A percentile compares a stretch with the other conserved stretches of the same genome.
Conservation (phyloP, 2,888 invertebrate species). For the Drosophila multiciliata region DNA sequence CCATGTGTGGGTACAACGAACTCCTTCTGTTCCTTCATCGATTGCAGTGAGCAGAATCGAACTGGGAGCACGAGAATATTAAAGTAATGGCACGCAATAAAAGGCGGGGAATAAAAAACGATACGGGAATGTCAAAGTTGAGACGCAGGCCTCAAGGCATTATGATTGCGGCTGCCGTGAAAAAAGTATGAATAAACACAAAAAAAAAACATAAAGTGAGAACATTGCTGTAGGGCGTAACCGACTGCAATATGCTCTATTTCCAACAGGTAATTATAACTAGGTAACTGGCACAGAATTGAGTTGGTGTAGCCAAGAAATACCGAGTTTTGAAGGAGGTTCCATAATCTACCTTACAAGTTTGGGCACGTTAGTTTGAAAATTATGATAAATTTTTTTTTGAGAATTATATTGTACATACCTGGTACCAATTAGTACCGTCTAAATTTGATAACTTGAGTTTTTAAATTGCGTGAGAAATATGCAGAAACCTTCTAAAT, state of each 20-base stretch:
- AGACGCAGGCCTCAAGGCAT: constrained; percentile 26
- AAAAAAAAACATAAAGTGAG: not conserved
- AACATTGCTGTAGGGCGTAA: not conserved
- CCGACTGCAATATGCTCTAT: not conserved
- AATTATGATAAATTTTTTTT: not conserved
- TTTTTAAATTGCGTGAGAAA: too few relatives aligned
- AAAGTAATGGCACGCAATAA: constrained; percentile 69
- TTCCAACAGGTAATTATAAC: not conserved
- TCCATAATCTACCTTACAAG: not conserved
- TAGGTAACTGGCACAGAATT: not conserved
- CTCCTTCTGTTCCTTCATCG: constrained; percentile 39
- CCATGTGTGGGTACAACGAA: constrained; percentile 48
- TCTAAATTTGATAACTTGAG: not conserved
- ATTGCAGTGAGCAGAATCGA: constrained; percentile 37
- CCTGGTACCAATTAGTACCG: not conserved
- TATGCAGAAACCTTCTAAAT: too few relatives aligned
- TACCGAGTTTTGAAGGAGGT: not conserved
- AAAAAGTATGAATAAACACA: constrained; percentile 53
- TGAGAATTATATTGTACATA: not conserved
- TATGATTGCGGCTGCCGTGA: constrained; percentile 43
- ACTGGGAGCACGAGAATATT: constrained; percentile 52
- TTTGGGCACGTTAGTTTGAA: not conserved
- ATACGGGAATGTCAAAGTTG: constrained; percentile 63
- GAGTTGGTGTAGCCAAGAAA: not conserved
- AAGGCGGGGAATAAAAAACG: constrained; percentile 51